These are phyloP conservation scores for Catamblyrhynchus diadema DNA, from an alignment of 2,797 vertebrate species.

Conservation along the genomic window DNA sequence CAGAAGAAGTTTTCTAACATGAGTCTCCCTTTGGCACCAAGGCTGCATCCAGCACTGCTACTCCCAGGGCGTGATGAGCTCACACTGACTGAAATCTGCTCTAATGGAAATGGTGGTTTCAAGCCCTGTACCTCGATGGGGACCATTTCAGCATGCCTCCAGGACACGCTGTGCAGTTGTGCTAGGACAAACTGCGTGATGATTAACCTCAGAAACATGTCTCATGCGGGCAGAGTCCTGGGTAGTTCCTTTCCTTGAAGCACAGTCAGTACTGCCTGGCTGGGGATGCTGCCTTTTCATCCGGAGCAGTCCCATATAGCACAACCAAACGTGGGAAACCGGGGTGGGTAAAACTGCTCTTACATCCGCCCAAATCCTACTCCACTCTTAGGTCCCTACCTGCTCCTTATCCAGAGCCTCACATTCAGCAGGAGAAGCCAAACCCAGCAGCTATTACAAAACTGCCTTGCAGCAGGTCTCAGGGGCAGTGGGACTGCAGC, in stretches of 20 bases:
- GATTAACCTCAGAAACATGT: conserved; percentile 3
- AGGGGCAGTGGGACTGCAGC: neutral
- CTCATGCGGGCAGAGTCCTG: neutral
- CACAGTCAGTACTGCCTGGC: neutral
- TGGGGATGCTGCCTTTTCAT: neutral
- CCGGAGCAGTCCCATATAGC: neutral
- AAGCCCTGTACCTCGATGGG: neutral
- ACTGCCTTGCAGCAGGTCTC: neutral
- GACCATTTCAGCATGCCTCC: conserved; percentile 2
- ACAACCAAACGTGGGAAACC: neutral
- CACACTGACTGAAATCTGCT: neutral
- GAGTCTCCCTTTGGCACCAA: conserved; percentile 17
- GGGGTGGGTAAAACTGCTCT: neutral
- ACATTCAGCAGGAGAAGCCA: neutral
- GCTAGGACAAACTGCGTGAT: neutral
- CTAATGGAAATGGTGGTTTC: conserved; percentile 18
- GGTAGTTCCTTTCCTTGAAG: neutral
- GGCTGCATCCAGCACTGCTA: neutral
- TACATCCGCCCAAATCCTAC: neutral
- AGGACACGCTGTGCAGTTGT: neutral
- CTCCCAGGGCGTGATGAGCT: neutral
- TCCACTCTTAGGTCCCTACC: neutral
- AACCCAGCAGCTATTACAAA: neutral
- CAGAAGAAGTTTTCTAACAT: neutral
- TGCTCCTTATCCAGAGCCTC: neutral